A percentile compares a stretch with the other conserved stretches of the same genome.
phyloP scores from a whole-genome alignment of 92 coral and sea anemone genomes.

The Zoanthus solanderi region DNA sequence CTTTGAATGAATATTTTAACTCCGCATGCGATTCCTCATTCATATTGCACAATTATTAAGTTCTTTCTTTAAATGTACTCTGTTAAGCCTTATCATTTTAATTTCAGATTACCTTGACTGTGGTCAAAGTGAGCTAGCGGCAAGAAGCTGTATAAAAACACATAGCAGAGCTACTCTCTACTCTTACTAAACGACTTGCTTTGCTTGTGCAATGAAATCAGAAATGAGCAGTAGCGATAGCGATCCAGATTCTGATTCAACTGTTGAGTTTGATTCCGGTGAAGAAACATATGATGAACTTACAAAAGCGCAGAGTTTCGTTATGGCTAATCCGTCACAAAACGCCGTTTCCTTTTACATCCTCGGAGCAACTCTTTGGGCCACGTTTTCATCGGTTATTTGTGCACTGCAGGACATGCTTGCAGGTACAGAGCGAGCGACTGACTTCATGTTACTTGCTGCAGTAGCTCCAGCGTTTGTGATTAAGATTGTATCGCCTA shows the following conservation, averaged over 20 bases:
- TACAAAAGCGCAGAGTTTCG: neutral
- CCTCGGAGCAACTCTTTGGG: slow-evolving; percentile 69
- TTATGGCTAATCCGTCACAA: neutral
- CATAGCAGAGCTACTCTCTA: too few relatives aligned
- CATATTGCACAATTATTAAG: neutral
- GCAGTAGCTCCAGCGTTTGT: slow-evolving; percentile 78
- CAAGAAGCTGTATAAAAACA: neutral
- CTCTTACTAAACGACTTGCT: too few relatives aligned
- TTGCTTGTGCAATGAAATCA: neutral
- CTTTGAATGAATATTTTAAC: neutral
- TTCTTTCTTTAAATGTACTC: neutral
- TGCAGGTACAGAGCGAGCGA: slow-evolving; percentile 72
- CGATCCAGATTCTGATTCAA: slow-evolving; percentile 1
- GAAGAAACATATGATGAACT: neutral
- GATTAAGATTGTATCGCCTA: slow-evolving; percentile 64
- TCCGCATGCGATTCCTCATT: neutral
- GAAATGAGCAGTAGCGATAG: neutral
- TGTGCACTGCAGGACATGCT: slow-evolving; percentile 80
- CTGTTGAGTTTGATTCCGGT: neutral
- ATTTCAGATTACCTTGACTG: neutral
- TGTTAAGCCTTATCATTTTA: neutral
- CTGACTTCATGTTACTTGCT: slow-evolving; percentile 72
- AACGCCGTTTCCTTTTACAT: slow-evolving; percentile 50
- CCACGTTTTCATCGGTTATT: slow-evolving; percentile 68
- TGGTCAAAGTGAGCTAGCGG: too few relatives aligned